A percentile compares a stretch with the other conserved stretches of the same genome.
These are phyloP conservation scores for Myrmecobius fasciatus DNA, from an alignment of 2,113 vertebrate species.

Conservation along the genomic window DNA sequence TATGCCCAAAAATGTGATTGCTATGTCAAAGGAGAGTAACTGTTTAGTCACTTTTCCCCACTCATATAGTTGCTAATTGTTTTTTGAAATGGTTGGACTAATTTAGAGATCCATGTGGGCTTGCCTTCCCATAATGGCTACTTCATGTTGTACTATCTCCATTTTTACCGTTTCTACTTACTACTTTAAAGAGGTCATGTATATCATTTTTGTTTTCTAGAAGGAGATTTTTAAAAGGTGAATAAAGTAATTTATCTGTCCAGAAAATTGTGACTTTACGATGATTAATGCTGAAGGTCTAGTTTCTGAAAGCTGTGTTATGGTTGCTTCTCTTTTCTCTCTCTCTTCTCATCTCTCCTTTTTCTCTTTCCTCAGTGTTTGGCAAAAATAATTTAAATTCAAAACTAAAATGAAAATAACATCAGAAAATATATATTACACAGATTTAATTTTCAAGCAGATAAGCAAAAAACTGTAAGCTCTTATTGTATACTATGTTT, in stretches of 20 bases:
- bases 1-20: background rate
- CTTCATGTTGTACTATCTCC: background rate
- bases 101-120: background rate
- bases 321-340: background rate
- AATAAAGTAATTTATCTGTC: background rate
- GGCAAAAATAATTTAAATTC: slow-evolving; percentile 2
- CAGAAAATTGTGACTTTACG: background rate
- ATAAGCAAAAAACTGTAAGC: slow-evolving; percentile 4
- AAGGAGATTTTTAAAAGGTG: background rate
- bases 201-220: background rate
- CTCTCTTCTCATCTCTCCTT: no score
- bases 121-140: background rate
- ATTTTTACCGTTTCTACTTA: background rate
- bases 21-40: background rate
- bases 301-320: background rate
- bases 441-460: slow-evolving; percentile 1
- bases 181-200: background rate
- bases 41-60: background rate
- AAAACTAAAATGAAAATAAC: slow-evolving; percentile 36
- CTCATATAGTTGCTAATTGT: background rate
- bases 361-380: no score
- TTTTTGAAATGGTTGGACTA: background rate
- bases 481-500: background rate
- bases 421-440: slow-evolving; percentile 34
- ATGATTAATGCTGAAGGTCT: background rate